A percentile compares a stretch with the other conserved stretches of the same genome.
Conservation (phyloP, 2,797 vertebrate species). For the Acipenser transmontanus region DNA sequence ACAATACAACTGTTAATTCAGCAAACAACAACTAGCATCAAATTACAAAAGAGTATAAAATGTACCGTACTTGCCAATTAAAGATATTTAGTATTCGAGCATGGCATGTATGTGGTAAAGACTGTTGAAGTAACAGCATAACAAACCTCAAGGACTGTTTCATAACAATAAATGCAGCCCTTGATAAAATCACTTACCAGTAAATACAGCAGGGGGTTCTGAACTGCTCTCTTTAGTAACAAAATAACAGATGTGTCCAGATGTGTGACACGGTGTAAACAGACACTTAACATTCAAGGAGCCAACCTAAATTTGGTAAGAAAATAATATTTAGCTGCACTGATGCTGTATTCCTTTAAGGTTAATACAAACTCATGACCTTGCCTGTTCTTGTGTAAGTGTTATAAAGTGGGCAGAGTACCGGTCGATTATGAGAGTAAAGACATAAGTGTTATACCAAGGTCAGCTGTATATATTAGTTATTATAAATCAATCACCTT, state of each 20-base stretch:
- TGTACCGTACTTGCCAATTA: no score
- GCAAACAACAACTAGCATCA: neutral
- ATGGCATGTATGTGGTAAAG: no score
- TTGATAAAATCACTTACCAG: conserved; percentile 56
- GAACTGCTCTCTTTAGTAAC: conserved; percentile 80
- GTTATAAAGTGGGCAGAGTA: no score
- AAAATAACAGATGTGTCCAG: conserved; percentile 93
- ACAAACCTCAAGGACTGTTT: no score
- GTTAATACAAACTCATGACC: neutral
- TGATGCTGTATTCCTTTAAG: neutral
- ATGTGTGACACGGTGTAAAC: conserved; percentile 92
- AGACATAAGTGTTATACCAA: no score
- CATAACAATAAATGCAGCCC: no score
- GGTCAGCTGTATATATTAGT: no score
- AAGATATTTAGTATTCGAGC: no score
- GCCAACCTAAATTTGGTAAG: conserved; percentile 66
- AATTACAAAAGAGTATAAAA: neutral
- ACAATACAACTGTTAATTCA: neutral
- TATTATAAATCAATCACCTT: no score
- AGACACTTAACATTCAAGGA: conserved; percentile 87
- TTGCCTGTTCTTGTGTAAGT: no score
- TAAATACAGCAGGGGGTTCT: conserved; percentile 87
- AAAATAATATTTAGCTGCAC: neutral
- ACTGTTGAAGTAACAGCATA: no score
- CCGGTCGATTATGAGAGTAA: no score